Percentiles rank a stretch among this genome's conserved stretches.
These are phyloP conservation scores for Peromyscus aztecus DNA, from an alignment of 2,797 vertebrate species.

Conservation along the genomic window DNA sequence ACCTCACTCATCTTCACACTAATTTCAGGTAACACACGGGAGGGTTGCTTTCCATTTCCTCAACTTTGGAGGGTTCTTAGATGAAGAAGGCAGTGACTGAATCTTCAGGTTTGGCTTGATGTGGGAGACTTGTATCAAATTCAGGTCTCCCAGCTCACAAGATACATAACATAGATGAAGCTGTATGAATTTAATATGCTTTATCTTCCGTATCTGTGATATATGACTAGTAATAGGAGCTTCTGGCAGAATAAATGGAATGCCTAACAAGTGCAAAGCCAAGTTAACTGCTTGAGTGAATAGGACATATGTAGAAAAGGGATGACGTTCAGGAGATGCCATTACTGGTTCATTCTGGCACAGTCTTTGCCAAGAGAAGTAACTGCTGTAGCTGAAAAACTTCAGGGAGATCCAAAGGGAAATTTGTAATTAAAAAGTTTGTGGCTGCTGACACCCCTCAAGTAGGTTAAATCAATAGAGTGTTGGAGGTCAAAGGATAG, in stretches of 20 bases:
- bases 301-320: neutral
- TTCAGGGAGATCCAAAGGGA: neutral
- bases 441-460: neutral
- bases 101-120: neutral
- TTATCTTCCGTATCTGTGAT: neutral
- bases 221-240: neutral
- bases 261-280: neutral
- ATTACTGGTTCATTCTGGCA: neutral
- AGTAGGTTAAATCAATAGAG: neutral
- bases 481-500: fast-evolving
- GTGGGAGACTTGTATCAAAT: neutral
- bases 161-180: neutral
- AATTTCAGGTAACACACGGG: neutral
- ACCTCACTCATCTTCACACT: neutral
- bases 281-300: neutral
- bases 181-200: no score
- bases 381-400: neutral
- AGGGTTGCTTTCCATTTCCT: neutral
- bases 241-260: neutral
- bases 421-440: neutral
- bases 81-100: neutral
- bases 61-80: neutral
- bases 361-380: neutral
- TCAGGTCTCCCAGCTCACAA: neutral
- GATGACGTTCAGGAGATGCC: neutral